Percentiles rank a stretch among this genome's conserved stretches.
Evolutionary conservation across 2,113 vertebrate species (phyloP).

Genomic region (Phrynocephalus versicolor): DNA sequence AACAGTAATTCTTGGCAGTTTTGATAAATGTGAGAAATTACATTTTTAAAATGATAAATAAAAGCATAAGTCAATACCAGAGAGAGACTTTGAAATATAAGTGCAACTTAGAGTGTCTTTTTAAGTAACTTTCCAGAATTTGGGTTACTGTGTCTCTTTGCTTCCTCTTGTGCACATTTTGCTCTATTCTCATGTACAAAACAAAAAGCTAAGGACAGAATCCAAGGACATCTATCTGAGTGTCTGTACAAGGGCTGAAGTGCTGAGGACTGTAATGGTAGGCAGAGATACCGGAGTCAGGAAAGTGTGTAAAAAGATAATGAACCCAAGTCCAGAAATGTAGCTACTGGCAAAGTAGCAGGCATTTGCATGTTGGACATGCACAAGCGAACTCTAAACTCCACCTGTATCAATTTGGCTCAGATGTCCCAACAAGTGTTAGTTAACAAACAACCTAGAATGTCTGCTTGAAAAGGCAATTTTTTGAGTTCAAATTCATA

Average conservation of each 20-base stretch:
- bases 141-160: not conserved
- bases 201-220: not conserved
- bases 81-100: too few relatives aligned
- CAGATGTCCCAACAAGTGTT: not conserved
- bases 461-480: not conserved
- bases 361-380: not conserved
- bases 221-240: not conserved
- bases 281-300: not conserved
- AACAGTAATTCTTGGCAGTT: too few relatives aligned
- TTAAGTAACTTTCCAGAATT: not conserved
- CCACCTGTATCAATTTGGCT: not conserved
- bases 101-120: too few relatives aligned
- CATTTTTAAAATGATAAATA: too few relatives aligned
- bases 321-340: not conserved
- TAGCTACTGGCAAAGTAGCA: not conserved
- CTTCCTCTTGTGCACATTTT: not conserved
- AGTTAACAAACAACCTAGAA: not conserved
- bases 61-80: too few relatives aligned
- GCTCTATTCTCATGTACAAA: not conserved
- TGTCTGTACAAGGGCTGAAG: not conserved
- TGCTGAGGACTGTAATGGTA: too few relatives aligned
- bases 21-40: too few relatives aligned
- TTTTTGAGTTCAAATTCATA: not conserved
- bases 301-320: not conserved
- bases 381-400: not conserved